A percentile compares a stretch with the other conserved stretches of the same genome.
These are phyloP conservation scores for Myxocyprinus asiaticus DNA, from an alignment of 2,113 vertebrate genomes.

Conservation along the genomic window DNA sequence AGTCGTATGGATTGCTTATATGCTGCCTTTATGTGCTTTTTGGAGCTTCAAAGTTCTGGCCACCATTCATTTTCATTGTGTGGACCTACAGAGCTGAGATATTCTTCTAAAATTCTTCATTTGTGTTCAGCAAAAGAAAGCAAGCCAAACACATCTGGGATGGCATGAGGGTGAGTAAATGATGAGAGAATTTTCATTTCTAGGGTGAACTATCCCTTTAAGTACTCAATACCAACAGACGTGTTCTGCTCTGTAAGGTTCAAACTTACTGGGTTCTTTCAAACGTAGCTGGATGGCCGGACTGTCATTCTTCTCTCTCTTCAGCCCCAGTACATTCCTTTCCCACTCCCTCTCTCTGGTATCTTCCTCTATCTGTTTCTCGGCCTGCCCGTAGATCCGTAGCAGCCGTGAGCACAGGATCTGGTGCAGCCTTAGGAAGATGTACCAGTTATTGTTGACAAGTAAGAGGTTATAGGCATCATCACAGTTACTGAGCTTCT, in stretches of 20 bases:
- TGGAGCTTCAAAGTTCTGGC: too few relatives aligned
- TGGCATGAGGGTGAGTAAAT: too few relatives aligned
- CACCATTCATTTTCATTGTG: too few relatives aligned
- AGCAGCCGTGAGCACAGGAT: constrained; percentile 91
- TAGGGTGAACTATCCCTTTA: too few relatives aligned
- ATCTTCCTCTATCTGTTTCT: constrained; percentile 96
- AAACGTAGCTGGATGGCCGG: constrained; percentile 94
- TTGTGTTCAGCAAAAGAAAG: too few relatives aligned
- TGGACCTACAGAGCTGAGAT: too few relatives aligned
- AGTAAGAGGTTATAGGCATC: constrained; percentile 94
- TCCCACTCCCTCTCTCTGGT: constrained; percentile 89
- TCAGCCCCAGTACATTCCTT: constrained; percentile 85
- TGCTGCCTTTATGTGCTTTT: too few relatives aligned
- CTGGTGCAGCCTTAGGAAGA: constrained; percentile 94
- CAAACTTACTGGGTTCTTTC: constrained; percentile 92
- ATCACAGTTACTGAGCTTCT: constrained; percentile 85
- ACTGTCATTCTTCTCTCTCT: constrained; percentile 91
- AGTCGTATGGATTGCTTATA: too few relatives aligned
- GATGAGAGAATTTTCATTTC: too few relatives aligned
- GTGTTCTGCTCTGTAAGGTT: neutral
- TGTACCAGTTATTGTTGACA: constrained; percentile 99
- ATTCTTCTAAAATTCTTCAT: too few relatives aligned
- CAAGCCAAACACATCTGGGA: too few relatives aligned
- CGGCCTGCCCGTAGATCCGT: constrained; percentile 90
- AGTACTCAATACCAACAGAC: neutral